Percentiles rank a stretch among this genome's conserved stretches.
phyloP scores from a whole-genome alignment of 2,113 vertebrate species.

The Petrocephalus microphthalmus region DNA sequence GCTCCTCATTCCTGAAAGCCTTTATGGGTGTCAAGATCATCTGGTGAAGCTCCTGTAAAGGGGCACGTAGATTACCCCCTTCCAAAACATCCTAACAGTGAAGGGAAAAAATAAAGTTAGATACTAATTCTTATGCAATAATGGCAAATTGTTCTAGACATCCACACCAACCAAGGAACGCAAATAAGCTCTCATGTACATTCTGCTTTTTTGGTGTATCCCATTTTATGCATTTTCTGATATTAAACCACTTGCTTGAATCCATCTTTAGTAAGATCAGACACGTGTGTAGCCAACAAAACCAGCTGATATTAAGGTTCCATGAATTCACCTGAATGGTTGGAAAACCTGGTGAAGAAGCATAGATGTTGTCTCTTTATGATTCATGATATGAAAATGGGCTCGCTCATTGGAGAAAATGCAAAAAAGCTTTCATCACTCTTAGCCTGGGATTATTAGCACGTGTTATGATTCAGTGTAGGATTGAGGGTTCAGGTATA shows the following conservation, averaged over 20 bases:
- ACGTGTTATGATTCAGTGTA: not conserved
- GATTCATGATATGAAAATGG: not conserved
- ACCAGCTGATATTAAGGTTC: not conserved
- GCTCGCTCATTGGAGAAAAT: not conserved
- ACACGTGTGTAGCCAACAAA: not conserved
- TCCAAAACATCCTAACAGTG: slow-evolving; percentile 81
- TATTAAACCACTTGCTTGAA: not conserved
- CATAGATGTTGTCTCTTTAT: not conserved
- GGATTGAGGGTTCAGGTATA: not conserved
- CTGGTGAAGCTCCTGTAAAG: slow-evolving; percentile 93
- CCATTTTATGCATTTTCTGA: not conserved
- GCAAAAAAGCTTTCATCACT: not conserved
- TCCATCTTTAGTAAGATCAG: not conserved
- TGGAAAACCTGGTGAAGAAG: not conserved
- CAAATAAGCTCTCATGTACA: not conserved
- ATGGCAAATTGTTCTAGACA: not conserved
- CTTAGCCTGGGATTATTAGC: not conserved
- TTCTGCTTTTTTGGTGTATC: not conserved
- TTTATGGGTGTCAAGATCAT: slow-evolving; percentile 98
- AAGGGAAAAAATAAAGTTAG: slow-evolving; percentile 1
- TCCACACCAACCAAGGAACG: not conserved
- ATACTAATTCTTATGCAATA: not conserved
- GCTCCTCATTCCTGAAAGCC: slow-evolving; percentile 63
- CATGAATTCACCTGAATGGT: not conserved
- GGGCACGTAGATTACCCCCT: slow-evolving; percentile 80